A percentile compares a stretch with the other conserved stretches of the same genome.
Conservation (phyloP, 2,797 vertebrate species). For the Chromobotia macracanthus region DNA sequence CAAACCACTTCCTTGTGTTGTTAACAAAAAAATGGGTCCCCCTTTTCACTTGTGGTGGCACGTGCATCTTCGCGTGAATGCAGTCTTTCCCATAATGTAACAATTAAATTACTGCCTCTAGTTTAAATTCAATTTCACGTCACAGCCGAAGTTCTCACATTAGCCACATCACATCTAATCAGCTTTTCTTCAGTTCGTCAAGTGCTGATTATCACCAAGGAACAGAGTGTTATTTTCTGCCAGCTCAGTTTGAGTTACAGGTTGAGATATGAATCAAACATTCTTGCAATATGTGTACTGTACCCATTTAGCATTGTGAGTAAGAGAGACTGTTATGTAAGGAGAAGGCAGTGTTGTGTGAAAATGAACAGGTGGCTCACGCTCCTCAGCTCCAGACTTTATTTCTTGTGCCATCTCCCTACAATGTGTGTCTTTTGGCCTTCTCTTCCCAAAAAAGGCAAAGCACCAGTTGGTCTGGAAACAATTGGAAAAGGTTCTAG, state of each 20-base stretch:
- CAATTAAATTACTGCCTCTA: slow-evolving; percentile 19
- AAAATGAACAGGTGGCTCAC: slow-evolving; percentile 78
- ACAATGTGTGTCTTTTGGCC: slow-evolving; percentile 43
- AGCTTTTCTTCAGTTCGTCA: slow-evolving; percentile 63
- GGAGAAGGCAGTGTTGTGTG: slow-evolving; percentile 71
- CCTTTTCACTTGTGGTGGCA: slow-evolving; percentile 18
- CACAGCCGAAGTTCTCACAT: slow-evolving; percentile 59
- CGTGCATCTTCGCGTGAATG: neutral
- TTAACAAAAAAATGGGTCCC: neutral
- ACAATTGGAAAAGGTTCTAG: slow-evolving; percentile 76
- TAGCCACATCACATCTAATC: slow-evolving; percentile 62
- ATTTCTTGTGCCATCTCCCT: slow-evolving; percentile 70
- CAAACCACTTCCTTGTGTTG: neutral
- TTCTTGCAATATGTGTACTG: slow-evolving; percentile 12
- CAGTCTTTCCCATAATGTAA: slow-evolving; percentile 8
- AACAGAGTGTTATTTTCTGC: slow-evolving; percentile 45
- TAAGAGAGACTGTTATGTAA: slow-evolving; percentile 72
- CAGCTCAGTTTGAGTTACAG: slow-evolving; percentile 44
- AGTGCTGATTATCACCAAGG: slow-evolving; percentile 58
- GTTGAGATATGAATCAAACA: slow-evolving; percentile 43
- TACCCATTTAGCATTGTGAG: slow-evolving; percentile 56
- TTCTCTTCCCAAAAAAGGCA: slow-evolving; percentile 66
- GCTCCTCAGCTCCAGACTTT: slow-evolving; percentile 70
- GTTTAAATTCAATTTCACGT: slow-evolving; percentile 62
- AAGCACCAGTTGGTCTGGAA: slow-evolving; percentile 74